These are phyloP conservation scores for Stenodema calcarata DNA, from an alignment of 2,888 invertebrate species.

Conservation along the genomic window DNA sequence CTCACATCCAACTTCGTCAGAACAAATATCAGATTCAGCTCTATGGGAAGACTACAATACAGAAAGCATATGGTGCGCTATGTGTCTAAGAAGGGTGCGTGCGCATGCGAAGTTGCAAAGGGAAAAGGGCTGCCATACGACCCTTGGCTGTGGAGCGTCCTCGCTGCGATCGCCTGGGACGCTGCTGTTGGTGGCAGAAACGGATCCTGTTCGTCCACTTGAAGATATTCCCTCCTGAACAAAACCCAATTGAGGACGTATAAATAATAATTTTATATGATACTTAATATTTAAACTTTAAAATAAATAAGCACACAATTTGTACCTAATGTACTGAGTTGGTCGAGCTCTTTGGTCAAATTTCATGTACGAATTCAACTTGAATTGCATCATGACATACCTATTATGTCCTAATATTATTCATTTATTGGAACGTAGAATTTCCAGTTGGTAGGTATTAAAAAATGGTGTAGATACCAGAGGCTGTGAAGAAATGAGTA, in stretches of 20 bases:
- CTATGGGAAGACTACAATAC: background rate
- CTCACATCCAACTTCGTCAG: background rate
- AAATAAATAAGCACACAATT: background rate
- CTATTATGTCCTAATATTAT: too few species aligned
- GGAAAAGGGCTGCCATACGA: constrained; percentile 69
- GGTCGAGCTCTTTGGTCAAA: too few species aligned
- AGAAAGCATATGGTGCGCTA: constrained; percentile 24
- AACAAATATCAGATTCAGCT: constrained; percentile 7
- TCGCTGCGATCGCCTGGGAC: constrained; percentile 69
- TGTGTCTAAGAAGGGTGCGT: constrained; percentile 43
- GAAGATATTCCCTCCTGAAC: constrained; percentile 77
- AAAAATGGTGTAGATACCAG: too few species aligned
- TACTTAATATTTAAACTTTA: too few species aligned
- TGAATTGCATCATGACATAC: too few species aligned
- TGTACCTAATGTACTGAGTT: too few species aligned
- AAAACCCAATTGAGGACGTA: constrained; percentile 50
- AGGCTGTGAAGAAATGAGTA: too few species aligned
- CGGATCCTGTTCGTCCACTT: constrained; percentile 85
- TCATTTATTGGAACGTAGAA: too few species aligned
- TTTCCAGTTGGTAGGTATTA: too few species aligned
- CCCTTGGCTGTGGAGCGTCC: constrained; percentile 74
- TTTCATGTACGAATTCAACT: too few species aligned
- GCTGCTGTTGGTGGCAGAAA: constrained; percentile 72
- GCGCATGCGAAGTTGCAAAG: constrained; percentile 53
- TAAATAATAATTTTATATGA: background rate